These are phyloP conservation scores for Thereva nobilitata DNA, from an alignment of 2,888 invertebrate species.

Conservation along the genomic window DNA sequence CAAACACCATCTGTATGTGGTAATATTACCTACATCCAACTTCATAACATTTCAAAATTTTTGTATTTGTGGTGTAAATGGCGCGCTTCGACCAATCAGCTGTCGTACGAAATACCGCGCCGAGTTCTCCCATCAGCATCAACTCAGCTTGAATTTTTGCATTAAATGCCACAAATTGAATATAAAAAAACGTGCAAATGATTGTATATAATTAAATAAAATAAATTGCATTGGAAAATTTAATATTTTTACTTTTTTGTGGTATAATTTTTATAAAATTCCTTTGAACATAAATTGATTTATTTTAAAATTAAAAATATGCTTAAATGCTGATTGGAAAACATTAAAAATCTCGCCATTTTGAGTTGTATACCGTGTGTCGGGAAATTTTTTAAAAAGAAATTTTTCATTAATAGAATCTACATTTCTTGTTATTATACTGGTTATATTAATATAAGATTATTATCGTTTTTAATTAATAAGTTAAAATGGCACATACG, in stretches of 20 bases:
- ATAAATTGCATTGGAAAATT: slow-evolving; percentile 29
- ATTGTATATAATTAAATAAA: slow-evolving; percentile 19
- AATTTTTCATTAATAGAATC: slow-evolving; percentile 36
- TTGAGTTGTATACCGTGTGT: slow-evolving; percentile 39
- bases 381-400: slow-evolving; percentile 35
- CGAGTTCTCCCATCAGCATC: slow-evolving; percentile 39
- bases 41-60: slow-evolving; percentile 26
- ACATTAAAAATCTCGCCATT: slow-evolving; percentile 41
- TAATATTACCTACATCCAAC: slow-evolving; percentile 27
- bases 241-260: slow-evolving; percentile 34
- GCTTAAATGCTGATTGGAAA: slow-evolving; percentile 37
- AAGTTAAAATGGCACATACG: slow-evolving; percentile 46
- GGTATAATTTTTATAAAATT: slow-evolving; percentile 38
- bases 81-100: slow-evolving; percentile 49
- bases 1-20: slow-evolving; percentile 38
- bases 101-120: slow-evolving; percentile 45
- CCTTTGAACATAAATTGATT: slow-evolving; percentile 13
- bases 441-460: slow-evolving; percentile 3
- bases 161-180: slow-evolving; percentile 40
- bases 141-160: slow-evolving; percentile 40
- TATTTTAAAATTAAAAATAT: slow-evolving; percentile 38
- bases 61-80: slow-evolving; percentile 43
- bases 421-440: slow-evolving; percentile 4
- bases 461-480: slow-evolving; percentile 4
- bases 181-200: slow-evolving; percentile 21